Base-by-base conservation (phyloP, 1,140 invertebrate genomes). In the Coelopa frigida region DNA sequence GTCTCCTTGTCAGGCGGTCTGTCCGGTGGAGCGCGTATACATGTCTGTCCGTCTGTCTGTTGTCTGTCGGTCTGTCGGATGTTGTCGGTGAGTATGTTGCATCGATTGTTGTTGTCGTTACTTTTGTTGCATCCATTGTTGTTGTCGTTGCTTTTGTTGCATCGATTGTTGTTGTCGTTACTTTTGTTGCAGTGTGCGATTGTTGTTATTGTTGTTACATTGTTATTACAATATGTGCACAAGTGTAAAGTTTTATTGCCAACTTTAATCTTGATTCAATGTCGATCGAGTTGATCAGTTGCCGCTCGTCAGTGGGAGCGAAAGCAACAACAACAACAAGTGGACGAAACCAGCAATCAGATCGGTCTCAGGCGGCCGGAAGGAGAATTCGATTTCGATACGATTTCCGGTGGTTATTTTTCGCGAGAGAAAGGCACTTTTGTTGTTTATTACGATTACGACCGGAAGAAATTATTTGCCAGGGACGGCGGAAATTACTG, bases 61-160 rank as follows among this genome's bases (percentile, higher is more conserved):
- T 29, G 8, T 29, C 27, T 29, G 8, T n/a, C n/a, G n/a, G n/a
- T n/a, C n/a, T n/a, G n/a, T n/a, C n/a, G n/a, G n/a, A n/a, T n/a
- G n/a, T n/a, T n/a, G n/a, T n/a, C n/a, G n/a, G n/a, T n/a, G n/a
- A n/a, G n/a, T n/a, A n/a, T n/a, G n/a, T n/a, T n/a, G n/a, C n/a
- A n/a, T n/a, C n/a, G n/a, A n/a, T n/a, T n/a, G n/a, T n/a, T n/a
- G n/a, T n/a, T n/a, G n/a, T n/a, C n/a, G n/a, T n/a, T n/a, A n/a
- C n/a, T n/a, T n/a, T n/a, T 10, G 27, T 15, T 37, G 55, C 57
- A 56, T 53, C 60, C 57, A 50, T 53, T 61, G 49, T 47, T 58
- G 50, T 41, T 50, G 51, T 37, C 52, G 46, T 49, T 48, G 45
- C 14, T 51, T 40, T 18, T 42, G 44, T 21, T 50, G 48, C 26